Conservation (phyloP, 2,113 vertebrate species). For the Aleadryas rufinucha region DNA sequence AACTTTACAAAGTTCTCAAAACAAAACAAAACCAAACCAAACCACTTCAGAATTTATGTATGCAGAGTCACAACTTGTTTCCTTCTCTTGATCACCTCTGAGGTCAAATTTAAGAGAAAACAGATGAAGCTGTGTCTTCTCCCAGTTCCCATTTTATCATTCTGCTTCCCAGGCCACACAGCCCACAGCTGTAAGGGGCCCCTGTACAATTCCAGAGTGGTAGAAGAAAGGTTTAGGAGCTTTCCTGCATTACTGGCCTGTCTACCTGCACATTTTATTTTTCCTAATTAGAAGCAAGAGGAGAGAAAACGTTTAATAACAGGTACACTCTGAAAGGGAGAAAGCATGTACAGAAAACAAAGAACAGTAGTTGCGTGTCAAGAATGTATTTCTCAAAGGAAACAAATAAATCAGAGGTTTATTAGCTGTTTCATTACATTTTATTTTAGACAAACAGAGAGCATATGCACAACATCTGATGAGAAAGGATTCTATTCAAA, state of each 20-base stretch:
- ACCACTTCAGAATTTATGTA: not conserved
- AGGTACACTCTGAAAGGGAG: slow-evolving; percentile 48
- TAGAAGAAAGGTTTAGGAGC: not conserved
- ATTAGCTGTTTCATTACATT: slow-evolving; percentile 81
- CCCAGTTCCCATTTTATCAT: not conserved
- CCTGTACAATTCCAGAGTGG: not conserved
- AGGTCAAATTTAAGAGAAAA: not conserved
- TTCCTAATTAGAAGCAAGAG: slow-evolving; percentile 38
- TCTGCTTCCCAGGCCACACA: not conserved
- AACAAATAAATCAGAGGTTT: slow-evolving; percentile 71
- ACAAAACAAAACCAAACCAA: not conserved
- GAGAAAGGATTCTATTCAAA: slow-evolving; percentile 68
- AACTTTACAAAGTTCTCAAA: not conserved
- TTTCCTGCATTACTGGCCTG: not conserved
- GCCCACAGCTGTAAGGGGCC: not conserved
- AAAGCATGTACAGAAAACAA: slow-evolving; percentile 49
- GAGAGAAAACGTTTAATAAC: slow-evolving; percentile 20
- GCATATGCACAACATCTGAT: slow-evolving; percentile 69
- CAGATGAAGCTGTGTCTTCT: not conserved
- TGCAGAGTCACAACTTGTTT: not conserved
- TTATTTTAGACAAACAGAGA: slow-evolving; percentile 73
- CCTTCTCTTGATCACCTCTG: not conserved
- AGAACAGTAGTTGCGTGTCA: slow-evolving; percentile 49
- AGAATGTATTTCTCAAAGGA: slow-evolving; percentile 63
- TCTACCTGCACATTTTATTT: not conserved